Conservation (phyloP, 2,113 vertebrate genomes). For the Ivindomyrus marchei region DNA sequence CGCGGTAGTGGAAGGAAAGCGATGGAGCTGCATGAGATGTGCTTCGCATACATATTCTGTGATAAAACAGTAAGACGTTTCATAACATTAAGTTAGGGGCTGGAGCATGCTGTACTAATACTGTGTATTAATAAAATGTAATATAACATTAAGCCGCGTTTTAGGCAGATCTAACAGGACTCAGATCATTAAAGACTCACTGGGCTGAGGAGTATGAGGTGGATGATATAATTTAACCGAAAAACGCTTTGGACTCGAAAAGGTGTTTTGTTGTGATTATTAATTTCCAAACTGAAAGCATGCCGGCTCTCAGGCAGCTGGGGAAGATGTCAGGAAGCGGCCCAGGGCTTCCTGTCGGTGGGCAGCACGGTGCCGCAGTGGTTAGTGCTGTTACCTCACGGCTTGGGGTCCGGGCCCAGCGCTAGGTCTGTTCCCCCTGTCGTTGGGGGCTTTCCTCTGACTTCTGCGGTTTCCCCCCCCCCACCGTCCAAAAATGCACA, state of each 20-base stretch:
- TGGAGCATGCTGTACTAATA: not conserved
- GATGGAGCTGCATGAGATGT: not conserved
- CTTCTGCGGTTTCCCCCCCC: not conserved
- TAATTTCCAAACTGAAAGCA: not conserved
- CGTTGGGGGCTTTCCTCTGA: not conserved
- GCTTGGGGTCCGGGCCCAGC: too few relatives aligned
- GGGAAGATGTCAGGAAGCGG: not conserved
- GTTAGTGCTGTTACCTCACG: not conserved
- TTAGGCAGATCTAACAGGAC: too few relatives aligned
- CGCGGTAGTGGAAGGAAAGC: not conserved
- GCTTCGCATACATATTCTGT: not conserved
- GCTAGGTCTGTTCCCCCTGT: not conserved
- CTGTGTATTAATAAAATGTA: not conserved
- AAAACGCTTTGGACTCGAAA: not conserved
- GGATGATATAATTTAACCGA: not conserved
- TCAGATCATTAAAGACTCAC: not conserved
- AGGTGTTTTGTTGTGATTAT: not conserved
- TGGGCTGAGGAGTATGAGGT: not conserved
- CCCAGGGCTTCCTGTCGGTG: not conserved
- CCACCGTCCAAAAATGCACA: not conserved
- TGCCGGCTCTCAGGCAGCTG: not conserved
- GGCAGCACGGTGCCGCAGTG: not conserved
- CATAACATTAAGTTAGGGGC: not conserved
- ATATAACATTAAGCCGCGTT: not conserved
- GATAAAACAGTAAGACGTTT: not conserved